Conservation (phyloP, 2,113 vertebrate species). For the zebrafish (Danio rerio) region DNA sequence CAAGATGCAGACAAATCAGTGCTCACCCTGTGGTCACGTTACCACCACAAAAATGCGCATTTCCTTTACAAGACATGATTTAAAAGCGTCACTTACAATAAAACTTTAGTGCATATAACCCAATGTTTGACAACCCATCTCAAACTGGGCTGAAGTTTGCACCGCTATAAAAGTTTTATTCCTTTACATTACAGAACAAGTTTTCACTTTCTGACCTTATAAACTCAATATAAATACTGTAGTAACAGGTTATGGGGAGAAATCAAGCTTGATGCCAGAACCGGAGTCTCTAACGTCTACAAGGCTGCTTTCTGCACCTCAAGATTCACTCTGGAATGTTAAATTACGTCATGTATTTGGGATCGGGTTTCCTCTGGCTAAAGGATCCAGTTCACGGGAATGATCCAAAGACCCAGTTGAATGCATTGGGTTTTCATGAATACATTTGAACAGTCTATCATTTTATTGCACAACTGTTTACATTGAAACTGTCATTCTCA, state of each 20-base stretch:
- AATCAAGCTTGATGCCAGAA: not conserved
- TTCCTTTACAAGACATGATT: not conserved
- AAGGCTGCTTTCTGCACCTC: conserved; percentile 35
- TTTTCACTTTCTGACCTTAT: not conserved
- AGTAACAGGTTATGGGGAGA: not conserved
- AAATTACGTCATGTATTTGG: conserved; percentile 58
- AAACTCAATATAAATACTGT: not conserved
- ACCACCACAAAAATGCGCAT: conserved; percentile 18
- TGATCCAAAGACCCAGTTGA: not conserved
- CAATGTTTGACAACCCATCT: not conserved
- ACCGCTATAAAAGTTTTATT: not conserved
- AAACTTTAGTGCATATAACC: not conserved
- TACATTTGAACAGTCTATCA: not conserved
- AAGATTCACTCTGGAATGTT: conserved; percentile 56
- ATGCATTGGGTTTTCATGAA: not conserved
- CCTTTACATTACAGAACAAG: not conserved
- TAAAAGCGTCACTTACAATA: not conserved
- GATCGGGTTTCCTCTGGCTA: conserved; percentile 54
- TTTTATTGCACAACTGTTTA: not conserved
- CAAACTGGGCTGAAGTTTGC: not conserved
- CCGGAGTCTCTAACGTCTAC: not conserved
- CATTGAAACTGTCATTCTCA: not conserved
- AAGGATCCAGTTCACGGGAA: not conserved
- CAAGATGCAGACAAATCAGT: not conserved
- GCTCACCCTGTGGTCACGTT: not conserved